A percentile compares a stretch with the other conserved stretches of the same genome.
phyloP scores from a whole-genome alignment of 2,888 invertebrate species.

The Scelioninae gen. 1 region DNA sequence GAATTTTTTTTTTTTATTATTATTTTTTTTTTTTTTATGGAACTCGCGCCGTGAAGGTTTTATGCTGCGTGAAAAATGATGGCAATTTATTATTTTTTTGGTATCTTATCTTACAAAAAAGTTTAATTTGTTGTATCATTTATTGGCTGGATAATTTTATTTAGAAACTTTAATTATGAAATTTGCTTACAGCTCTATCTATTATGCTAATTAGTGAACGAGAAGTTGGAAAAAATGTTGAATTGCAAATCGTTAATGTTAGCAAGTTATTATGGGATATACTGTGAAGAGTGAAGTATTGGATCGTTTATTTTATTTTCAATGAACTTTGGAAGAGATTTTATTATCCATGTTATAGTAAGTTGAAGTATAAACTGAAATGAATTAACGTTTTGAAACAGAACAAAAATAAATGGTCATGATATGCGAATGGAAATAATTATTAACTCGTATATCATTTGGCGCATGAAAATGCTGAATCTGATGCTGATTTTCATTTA shows the following conservation, averaged over 20 bases:
- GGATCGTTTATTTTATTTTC: too few relatives aligned
- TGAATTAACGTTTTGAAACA: background rate
- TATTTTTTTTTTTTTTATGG: too few relatives aligned
- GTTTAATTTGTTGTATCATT: conserved; percentile 13
- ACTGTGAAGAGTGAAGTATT: too few relatives aligned
- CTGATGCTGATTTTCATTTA: background rate
- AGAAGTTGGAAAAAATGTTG: too few relatives aligned
- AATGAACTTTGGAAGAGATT: too few relatives aligned
- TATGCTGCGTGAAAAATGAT: background rate
- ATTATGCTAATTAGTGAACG: background rate
- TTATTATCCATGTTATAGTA: too few relatives aligned
- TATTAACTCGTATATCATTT: background rate
- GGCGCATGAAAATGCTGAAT: background rate
- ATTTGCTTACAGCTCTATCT: background rate
- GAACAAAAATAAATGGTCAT: background rate
- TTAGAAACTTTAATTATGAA: background rate
- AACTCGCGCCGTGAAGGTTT: background rate
- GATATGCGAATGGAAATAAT: background rate
- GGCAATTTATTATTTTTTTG: conserved; percentile 7
- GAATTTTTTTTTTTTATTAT: background rate
- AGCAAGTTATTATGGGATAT: too few relatives aligned
- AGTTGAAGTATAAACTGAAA: too few relatives aligned
- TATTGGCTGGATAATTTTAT: conserved; percentile 15
- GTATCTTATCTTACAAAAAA: conserved; percentile 1
- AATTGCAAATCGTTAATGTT: too few relatives aligned